Conservation (phyloP, 2,888 invertebrate genomes). For the Volucella inanis region DNA sequence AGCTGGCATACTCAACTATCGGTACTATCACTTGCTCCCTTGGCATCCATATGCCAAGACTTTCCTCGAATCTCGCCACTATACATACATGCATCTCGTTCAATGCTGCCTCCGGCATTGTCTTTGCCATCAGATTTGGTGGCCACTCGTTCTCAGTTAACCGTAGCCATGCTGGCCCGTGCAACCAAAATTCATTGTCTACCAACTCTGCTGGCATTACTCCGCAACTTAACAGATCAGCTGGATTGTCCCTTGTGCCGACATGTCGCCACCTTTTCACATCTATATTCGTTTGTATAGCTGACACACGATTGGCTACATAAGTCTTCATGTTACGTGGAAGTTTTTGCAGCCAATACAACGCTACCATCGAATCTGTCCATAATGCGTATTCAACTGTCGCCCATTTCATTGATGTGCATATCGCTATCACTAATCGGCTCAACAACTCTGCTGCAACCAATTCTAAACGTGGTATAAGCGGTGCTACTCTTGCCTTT, state of each 20-base stretch:
- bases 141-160: not conserved
- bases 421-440: not conserved
- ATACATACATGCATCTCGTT: no score
- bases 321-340: slow-evolving; percentile 22
- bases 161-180: slow-evolving; percentile 1
- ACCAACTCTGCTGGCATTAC: not conserved
- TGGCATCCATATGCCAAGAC: slow-evolving; percentile 8
- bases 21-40: not conserved
- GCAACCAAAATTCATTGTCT: not conserved
- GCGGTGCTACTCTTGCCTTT: slow-evolving; percentile 21
- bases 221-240: slow-evolving; percentile 39
- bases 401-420: slow-evolving; percentile 22
- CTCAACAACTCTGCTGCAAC: slow-evolving; percentile 15
- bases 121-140: no score
- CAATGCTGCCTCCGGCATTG: no score
- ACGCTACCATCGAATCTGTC: slow-evolving; percentile 8
- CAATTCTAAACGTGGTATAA: no score
- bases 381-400: not conserved
- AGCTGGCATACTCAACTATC: not conserved
- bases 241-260: slow-evolving; percentile 41
- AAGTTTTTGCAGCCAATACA: slow-evolving; percentile 25
- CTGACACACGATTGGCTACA: slow-evolving; percentile 27
- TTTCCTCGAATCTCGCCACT: no score
- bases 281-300: slow-evolving; percentile 22
- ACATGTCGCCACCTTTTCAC: slow-evolving; percentile 3